Percentiles rank a stretch among this genome's conserved stretches.
Evolutionary conservation across 2,888 invertebrate species (phyloP).

Genomic region (Strigamia maritima): DNA sequence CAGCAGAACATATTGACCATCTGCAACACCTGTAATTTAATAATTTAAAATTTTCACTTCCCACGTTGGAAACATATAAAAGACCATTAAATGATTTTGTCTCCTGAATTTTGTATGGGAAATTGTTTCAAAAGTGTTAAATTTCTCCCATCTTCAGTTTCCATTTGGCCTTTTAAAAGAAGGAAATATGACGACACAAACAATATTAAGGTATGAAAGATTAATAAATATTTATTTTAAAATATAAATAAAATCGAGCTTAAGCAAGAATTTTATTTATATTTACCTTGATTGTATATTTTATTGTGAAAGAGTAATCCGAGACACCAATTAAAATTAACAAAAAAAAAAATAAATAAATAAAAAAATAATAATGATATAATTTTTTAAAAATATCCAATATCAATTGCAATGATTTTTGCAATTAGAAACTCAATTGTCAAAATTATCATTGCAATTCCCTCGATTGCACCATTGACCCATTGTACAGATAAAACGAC

Average conservation of each 20-base stretch:
- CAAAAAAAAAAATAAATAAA: neutral
- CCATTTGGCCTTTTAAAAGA: slow-evolving; percentile 1
- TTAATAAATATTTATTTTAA: slow-evolving; percentile 4
- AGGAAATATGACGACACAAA: neutral
- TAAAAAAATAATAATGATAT: neutral
- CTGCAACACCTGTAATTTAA: neutral
- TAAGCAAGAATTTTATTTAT: too few species aligned
- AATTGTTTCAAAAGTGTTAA: slow-evolving; percentile 4
- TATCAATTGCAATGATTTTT: neutral
- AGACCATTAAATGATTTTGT: neutral
- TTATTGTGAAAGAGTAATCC: neutral
- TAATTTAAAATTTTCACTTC: neutral
- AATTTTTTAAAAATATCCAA: neutral
- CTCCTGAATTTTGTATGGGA: neutral
- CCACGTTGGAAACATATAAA: neutral
- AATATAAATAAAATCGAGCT: neutral
- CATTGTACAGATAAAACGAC: neutral
- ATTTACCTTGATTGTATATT: neutral
- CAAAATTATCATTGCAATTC: neutral
- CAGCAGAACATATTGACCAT: neutral
- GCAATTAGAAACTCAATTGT: neutral
- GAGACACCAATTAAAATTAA: neutral
- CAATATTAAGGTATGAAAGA: neutral
- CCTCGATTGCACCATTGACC: neutral
- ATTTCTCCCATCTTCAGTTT: neutral